These are phyloP conservation scores for Notodonta dromedarius DNA, from an alignment of 2,888 invertebrate species.

Conservation along the genomic window DNA sequence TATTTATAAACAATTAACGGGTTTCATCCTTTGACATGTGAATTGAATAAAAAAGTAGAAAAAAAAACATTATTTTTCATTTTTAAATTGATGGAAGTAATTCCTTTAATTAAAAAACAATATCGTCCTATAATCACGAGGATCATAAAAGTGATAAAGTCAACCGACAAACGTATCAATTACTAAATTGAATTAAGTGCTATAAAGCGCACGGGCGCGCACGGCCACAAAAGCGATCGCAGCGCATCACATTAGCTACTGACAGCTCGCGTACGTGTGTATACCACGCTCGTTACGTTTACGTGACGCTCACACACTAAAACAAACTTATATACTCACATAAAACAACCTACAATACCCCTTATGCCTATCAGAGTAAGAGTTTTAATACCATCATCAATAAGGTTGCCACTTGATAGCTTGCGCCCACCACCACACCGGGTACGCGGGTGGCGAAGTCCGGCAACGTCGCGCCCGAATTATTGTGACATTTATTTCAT, in stretches of 20 bases:
- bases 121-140: constrained; percentile 1
- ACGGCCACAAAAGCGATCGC: constrained; percentile 79
- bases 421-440: constrained; percentile 71
- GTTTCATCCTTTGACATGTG: too few species aligned
- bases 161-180: constrained; percentile 79
- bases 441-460: constrained; percentile 70
- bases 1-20: too few species aligned
- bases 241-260: constrained; percentile 82
- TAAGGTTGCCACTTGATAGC: constrained; percentile 65
- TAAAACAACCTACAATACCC: constrained; percentile 54
- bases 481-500: constrained; percentile 79
- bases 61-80: background rate
- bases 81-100: constrained; percentile 9
- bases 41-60: background rate
- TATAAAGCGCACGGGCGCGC: constrained; percentile 76
- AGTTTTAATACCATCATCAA: constrained; percentile 45
- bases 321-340: constrained; percentile 56
- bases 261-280: constrained; percentile 78
- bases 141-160: constrained; percentile 54
- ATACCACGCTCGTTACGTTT: constrained; percentile 79
- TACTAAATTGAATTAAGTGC: constrained; percentile 83
- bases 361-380: constrained; percentile 48
- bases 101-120: constrained; percentile 20
- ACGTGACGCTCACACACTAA: constrained; percentile 77
- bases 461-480: constrained; percentile 83